These are phyloP conservation scores for Ispidina picta DNA, from an alignment of 2,797 vertebrate species.

Conservation along the genomic window DNA sequence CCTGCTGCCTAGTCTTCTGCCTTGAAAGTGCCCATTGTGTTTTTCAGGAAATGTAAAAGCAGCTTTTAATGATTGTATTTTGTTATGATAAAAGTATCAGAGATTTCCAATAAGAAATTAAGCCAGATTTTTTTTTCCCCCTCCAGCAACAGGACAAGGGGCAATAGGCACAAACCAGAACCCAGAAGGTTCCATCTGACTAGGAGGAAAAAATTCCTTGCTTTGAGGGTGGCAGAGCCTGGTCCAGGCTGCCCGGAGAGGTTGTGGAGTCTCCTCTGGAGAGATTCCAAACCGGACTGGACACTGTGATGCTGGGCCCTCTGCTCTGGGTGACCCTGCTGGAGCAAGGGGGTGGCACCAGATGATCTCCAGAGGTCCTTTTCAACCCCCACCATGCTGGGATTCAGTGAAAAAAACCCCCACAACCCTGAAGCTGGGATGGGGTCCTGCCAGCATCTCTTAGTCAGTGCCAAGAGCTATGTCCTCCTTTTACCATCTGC, in stretches of 20 bases:
- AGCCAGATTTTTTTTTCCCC: too few relatives aligned
- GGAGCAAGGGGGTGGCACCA: not conserved
- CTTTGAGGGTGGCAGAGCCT: not conserved
- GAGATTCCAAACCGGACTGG: not conserved
- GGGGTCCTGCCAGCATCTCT: not conserved
- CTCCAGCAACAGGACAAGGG: not conserved
- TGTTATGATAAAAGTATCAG: not conserved
- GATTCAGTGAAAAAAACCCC: not conserved
- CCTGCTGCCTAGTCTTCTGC: not conserved
- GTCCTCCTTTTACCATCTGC: not conserved
- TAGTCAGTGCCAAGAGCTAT: fast-evolving
- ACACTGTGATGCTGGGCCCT: not conserved
- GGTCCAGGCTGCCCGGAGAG: not conserved
- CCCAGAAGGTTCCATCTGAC: not conserved
- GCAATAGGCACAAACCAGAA: not conserved
- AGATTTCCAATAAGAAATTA: not conserved
- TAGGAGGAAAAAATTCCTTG: not conserved
- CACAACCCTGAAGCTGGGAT: not conserved
- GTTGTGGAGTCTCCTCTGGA: not conserved
- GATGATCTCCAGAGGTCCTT: not conserved
- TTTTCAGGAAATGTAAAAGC: not conserved
- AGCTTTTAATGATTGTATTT: not conserved
- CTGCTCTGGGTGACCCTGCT: not conserved
- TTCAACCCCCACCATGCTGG: not conserved
- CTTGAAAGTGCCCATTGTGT: fast-evolving